Evolutionary conservation across 2,797 vertebrate genomes (phyloP).

Genomic region (Denticeps clupeoides): DNA sequence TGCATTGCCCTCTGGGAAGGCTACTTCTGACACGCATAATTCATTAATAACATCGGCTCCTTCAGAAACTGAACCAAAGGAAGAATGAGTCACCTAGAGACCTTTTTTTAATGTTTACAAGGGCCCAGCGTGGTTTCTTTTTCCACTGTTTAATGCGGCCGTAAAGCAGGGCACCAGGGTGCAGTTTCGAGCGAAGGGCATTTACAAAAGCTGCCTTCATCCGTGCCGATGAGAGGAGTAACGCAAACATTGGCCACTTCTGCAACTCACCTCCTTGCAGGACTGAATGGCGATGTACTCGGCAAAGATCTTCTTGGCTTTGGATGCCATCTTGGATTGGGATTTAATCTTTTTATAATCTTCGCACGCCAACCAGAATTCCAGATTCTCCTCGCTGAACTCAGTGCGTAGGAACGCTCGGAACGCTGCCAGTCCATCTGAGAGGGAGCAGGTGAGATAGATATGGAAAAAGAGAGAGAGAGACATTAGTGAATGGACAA

Average conservation of each 20-base stretch:
- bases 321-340: constrained; percentile 90
- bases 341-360: constrained; percentile 96
- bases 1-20: constrained; percentile 6
- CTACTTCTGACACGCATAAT: background rate
- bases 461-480: constrained; percentile 10
- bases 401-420: constrained; percentile 91
- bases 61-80: background rate
- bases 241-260: no score
- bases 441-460: background rate
- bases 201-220: no score
- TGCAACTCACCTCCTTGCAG: constrained; percentile 93
- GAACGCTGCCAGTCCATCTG: constrained; percentile 92
- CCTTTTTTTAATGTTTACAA: no score
- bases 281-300: constrained; percentile 97
- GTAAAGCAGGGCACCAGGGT: no score
- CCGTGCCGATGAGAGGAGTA: no score
- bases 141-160: no score
- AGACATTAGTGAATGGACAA: background rate
- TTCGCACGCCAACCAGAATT: constrained; percentile 97
- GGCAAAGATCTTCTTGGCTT: constrained; percentile 90
- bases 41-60: constrained; percentile 5
- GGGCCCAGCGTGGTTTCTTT: no score
- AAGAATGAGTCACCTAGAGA: no score
- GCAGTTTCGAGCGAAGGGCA: no score
- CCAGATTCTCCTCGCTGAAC: constrained; percentile 97